A percentile compares a stretch with the other conserved stretches of the same genome.
Evolutionary conservation across 2,113 vertebrate genomes (phyloP).

Genomic region (Chaenogobius annularis): DNA sequence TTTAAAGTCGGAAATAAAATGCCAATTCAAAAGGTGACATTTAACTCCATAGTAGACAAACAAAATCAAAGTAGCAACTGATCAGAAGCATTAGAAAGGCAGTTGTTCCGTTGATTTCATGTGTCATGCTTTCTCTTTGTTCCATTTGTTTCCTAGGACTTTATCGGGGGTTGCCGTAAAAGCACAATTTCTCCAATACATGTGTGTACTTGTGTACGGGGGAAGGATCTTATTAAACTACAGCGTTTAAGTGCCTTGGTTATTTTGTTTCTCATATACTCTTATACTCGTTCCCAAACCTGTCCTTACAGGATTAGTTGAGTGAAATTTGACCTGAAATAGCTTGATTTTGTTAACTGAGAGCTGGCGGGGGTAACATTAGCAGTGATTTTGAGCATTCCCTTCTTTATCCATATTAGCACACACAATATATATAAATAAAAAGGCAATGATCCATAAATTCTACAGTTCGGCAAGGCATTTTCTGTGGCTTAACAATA

Average conservation of each 20-base stretch:
- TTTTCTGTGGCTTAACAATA: conserved; percentile 4
- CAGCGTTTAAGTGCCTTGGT: conserved; percentile 23
- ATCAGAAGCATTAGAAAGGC: not conserved
- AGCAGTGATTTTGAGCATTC: not conserved
- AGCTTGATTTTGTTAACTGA: not conserved
- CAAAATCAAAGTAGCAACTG: not conserved
- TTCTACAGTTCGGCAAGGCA: not conserved
- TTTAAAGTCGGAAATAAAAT: not conserved
- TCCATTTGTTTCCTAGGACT: conserved; percentile 24
- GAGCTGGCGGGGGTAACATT: not conserved
- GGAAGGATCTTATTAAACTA: conserved; percentile 26
- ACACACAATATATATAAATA: no score
- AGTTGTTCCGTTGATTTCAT: conserved; percentile 32
- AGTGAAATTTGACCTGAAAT: not conserved
- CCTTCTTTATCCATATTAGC: not conserved
- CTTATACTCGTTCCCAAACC: not conserved
- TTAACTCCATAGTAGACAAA: not conserved
- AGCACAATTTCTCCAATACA: conserved; percentile 27
- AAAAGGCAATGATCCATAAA: no score
- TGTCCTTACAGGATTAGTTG: not conserved
- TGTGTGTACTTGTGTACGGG: not conserved
- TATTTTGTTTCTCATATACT: conserved; percentile 23
- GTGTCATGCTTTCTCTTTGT: conserved; percentile 29
- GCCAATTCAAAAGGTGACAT: not conserved
- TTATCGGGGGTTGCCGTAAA: conserved; percentile 23